phyloP scores from a whole-genome alignment of 2,113 vertebrate genomes.

The Tichodroma muraria region DNA sequence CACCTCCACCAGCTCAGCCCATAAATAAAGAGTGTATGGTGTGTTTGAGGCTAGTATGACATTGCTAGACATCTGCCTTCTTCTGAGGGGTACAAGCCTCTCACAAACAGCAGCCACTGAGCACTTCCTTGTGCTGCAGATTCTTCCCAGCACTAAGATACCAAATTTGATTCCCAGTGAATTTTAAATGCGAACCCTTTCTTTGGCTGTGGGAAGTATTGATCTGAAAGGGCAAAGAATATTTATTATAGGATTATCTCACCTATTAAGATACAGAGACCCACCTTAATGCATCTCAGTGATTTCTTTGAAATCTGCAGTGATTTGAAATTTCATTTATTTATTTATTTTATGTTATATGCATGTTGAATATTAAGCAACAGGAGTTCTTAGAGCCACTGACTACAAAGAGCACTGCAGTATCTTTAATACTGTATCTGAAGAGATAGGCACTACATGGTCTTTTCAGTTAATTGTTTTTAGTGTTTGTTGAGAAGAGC shows the following conservation, averaged over 20 bases:
- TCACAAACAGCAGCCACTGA: neutral
- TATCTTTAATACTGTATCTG: neutral
- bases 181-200: slow-evolving; percentile 33
- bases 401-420: neutral
- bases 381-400: neutral
- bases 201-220: neutral
- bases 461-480: neutral
- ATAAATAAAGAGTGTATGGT: slow-evolving; percentile 41
- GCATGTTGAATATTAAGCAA: neutral
- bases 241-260: slow-evolving; percentile 1
- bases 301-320: neutral
- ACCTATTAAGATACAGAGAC: neutral
- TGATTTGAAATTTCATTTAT: neutral
- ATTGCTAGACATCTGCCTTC: neutral
- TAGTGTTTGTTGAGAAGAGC: neutral
- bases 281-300: neutral
- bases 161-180: slow-evolving; percentile 6
- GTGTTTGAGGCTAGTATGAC: neutral
- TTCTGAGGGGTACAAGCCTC: neutral
- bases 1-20: slow-evolving; percentile 22
- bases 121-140: neutral
- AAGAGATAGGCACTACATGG: neutral
- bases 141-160: neutral
- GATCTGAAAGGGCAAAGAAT: slow-evolving; percentile 6
- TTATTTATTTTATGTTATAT: neutral